phyloP scores from a whole-genome alignment of 2,888 invertebrate genomes.

The Perdita meconis region DNA sequence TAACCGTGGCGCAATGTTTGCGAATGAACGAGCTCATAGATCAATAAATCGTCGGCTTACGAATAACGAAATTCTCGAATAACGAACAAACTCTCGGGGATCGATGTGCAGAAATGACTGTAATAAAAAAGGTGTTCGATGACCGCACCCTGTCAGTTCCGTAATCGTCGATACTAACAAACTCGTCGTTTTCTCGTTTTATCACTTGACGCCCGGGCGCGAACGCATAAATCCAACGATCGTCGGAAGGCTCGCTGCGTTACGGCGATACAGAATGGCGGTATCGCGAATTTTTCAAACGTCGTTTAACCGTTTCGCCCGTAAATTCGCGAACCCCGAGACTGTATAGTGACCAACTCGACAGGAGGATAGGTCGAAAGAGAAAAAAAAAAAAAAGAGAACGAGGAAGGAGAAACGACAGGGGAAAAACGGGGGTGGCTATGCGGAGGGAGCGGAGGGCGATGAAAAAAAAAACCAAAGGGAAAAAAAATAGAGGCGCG shows the following conservation, averaged over 20 bases:
- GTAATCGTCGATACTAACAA: constrained; percentile 54
- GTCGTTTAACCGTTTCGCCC: constrained; percentile 76
- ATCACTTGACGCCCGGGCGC: constrained; percentile 26
- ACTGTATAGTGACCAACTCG: constrained; percentile 23
- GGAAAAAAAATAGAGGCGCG: constrained; percentile 24
- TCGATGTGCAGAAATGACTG: constrained; percentile 19
- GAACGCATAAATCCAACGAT: constrained; percentile 56
- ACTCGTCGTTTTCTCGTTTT: constrained; percentile 26
- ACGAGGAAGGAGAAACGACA: constrained; percentile 18
- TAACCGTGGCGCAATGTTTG: constrained; percentile 32
- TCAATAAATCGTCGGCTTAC: constrained; percentile 43
- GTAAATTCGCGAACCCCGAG: constrained; percentile 68
- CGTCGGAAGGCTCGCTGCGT: constrained; percentile 45
- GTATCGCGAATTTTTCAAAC: constrained; percentile 76
- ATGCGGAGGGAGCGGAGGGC: too few species aligned
- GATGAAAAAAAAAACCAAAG: constrained; percentile 12
- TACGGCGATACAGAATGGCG: constrained; percentile 6
- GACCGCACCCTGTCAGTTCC: constrained; percentile 32
- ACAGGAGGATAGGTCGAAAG: constrained; percentile 54
- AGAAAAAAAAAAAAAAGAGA: constrained; percentile 25
- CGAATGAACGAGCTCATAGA: constrained; percentile 35
- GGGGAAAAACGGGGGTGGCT: constrained; percentile 14
- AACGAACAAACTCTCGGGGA: constrained; percentile 6
- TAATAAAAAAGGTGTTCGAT: constrained; percentile 28
- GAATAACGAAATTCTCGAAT: constrained; percentile 31